These are phyloP conservation scores for Thaumatotibia leucotreta DNA, from an alignment of 1,140 invertebrate genomes.

Conservation along the genomic window DNA sequence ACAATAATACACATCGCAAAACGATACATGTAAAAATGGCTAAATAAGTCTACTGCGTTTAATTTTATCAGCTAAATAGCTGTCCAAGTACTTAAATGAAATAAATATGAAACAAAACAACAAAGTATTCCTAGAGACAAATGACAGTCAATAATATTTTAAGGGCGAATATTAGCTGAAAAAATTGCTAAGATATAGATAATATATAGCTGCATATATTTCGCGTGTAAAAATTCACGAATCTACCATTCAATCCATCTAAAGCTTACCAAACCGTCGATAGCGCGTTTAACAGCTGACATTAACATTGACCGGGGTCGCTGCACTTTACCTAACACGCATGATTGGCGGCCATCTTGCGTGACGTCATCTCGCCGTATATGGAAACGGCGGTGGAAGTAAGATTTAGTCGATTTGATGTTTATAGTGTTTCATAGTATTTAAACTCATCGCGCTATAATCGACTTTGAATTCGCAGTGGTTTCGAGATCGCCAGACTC, in stretches of 20 bases:
- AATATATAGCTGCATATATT: too few species aligned
- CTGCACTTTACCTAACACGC: slow-evolving; percentile 53
- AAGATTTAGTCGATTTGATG: background rate
- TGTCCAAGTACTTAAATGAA: too few species aligned
- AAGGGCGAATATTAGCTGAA: too few species aligned
- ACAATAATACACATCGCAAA: too few species aligned
- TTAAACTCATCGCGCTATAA: background rate
- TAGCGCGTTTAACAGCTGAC: slow-evolving; percentile 48
- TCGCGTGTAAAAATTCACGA: background rate
- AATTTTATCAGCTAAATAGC: too few species aligned
- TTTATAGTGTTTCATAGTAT: too few species aligned
- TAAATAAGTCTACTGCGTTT: too few species aligned
- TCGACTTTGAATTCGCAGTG: background rate
- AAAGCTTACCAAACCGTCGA: background rate
- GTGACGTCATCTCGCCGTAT: slow-evolving; percentile 40
- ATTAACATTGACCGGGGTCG: slow-evolving; percentile 66
- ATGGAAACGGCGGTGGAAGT: background rate
- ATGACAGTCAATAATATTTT: too few species aligned
- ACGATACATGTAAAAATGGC: too few species aligned
- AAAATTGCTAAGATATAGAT: too few species aligned
- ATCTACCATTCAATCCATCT: background rate
- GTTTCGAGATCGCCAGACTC: background rate
- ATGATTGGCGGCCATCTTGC: slow-evolving; percentile 51
- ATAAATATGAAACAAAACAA: too few species aligned
- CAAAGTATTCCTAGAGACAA: too few species aligned